These are phyloP conservation scores for Odobenus rosmarus DNA, from an alignment of 2,113 vertebrate genomes.

Conservation along the genomic window DNA sequence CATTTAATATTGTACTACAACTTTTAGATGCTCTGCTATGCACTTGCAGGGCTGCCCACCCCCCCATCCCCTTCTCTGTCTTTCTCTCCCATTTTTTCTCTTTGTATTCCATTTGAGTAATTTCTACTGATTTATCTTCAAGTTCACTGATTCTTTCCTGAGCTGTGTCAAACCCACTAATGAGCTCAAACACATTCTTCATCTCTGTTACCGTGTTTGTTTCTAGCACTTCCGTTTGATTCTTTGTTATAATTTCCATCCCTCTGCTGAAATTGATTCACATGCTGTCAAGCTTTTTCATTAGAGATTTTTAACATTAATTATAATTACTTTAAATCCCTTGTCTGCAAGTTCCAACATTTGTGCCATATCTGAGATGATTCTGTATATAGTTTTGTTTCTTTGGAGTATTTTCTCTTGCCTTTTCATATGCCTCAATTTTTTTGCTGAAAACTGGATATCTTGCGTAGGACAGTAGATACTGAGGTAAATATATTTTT, in stretches of 20 bases:
- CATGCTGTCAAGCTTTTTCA: not conserved
- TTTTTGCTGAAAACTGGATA: not conserved
- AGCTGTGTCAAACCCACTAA: not conserved
- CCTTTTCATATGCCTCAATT: not conserved
- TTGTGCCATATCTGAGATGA: not conserved
- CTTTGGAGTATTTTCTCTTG: not conserved
- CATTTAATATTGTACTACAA: not conserved
- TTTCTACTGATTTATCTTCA: constrained; percentile 18
- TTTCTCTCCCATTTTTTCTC: not conserved
- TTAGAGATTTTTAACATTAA: not conserved
- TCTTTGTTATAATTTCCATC: not conserved
- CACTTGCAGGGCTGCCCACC: not conserved
- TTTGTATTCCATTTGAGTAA: not conserved
- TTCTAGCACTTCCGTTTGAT: not conserved
- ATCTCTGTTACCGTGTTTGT: not conserved
- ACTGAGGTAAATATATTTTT: not conserved
- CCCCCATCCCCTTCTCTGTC: not conserved
- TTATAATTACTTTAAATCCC: not conserved
- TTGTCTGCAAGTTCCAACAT: not conserved
- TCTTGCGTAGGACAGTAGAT: not conserved
- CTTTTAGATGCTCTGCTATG: not conserved
- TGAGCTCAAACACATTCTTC: not conserved
- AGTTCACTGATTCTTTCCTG: not conserved
- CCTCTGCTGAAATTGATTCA: not conserved
- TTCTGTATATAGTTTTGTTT: not conserved